These are phyloP conservation scores for Acropora tenuis DNA, from an alignment of 64 coral and sea anemone species.

Conservation along the genomic window DNA sequence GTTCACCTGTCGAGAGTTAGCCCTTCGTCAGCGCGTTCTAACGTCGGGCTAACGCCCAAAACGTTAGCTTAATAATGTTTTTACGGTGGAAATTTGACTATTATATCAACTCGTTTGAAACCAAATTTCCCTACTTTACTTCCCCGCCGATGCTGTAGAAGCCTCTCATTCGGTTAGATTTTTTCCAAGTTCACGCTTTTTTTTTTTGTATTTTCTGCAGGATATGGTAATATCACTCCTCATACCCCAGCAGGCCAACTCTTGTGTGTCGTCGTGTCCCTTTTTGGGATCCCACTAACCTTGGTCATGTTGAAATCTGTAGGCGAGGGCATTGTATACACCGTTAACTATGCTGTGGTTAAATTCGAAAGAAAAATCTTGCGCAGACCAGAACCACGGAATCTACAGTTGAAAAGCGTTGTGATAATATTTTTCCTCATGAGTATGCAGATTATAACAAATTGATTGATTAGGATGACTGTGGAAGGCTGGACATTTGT, in stretches of 20 bases:
- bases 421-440: slow-evolving; percentile 23
- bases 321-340: slow-evolving; percentile 5
- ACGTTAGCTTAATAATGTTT: too few species aligned
- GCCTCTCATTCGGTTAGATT: too few species aligned
- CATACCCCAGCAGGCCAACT: slow-evolving; percentile 5
- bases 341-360: neutral
- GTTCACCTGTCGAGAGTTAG: neutral
- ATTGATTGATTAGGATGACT: neutral
- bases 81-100: too few species aligned
- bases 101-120: too few species aligned
- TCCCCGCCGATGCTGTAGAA: too few species aligned
- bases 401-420: slow-evolving; percentile 57
- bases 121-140: too few species aligned
- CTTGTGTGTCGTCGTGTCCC: neutral
- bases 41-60: too few species aligned
- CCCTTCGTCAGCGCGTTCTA: too few species aligned
- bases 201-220: neutral
- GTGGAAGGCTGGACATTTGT: slow-evolving; percentile 25
- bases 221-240: slow-evolving; percentile 38
- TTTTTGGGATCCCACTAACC: slow-evolving; percentile 28
- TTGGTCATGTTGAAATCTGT: slow-evolving; percentile 12
- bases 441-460: neutral
- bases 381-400: neutral
- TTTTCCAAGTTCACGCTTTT: too few species aligned
- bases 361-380: slow-evolving; percentile 26